Base-by-base conservation (phyloP, 2,888 invertebrate genomes). In the Epistrophe eligans region DNA sequence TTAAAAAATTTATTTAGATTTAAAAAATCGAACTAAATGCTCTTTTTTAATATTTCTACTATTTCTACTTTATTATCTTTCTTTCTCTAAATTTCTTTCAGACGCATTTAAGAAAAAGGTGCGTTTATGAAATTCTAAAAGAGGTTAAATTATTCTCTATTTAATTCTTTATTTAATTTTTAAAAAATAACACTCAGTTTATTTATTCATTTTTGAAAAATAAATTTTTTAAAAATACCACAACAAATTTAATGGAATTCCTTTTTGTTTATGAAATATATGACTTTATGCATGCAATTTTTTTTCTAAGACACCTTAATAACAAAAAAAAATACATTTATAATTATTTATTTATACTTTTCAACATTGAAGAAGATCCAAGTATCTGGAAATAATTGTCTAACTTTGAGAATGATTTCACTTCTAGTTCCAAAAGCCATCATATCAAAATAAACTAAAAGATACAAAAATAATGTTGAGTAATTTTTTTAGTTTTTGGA, bases 361-460 rank as follows among this genome's bases (percentile, higher is more conserved):
- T 77, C 38, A n/a, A 19, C 1, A 58, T 77, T 43, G 48, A 17
- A 13, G 40, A 58, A 67, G 2, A 88, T 72, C 88, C 88, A 88
- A 35, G 72, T 88, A 77, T 88, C 88, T 19, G 88, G 88, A 55
- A 88, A 88, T n/a, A 57, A 15, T 40, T 77, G 66, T 43, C 85
- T 72, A 13, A 11, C 32, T 50, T 13, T 17, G 13, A 3, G 28
- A 35, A 35, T 43, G 4, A 38, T 11, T 38, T 11, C 11, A 38
- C 11, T 11, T 38, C 43, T 40, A 4, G 4, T 13, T 40, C 9
- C 35, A 35, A 35, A 40, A 11, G 4, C 40, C 40, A 13, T 11
- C 43, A 35, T 8, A 9, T 15, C 43, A 0, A 15, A 43, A 15
- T 15, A 13, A 43, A 4, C 43, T 43, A 43, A 43, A 43, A 43